Percentiles rank a stretch among this genome's conserved stretches.
Conservation (phyloP, 2,797 vertebrate species). For the Gouania willdenowi region DNA sequence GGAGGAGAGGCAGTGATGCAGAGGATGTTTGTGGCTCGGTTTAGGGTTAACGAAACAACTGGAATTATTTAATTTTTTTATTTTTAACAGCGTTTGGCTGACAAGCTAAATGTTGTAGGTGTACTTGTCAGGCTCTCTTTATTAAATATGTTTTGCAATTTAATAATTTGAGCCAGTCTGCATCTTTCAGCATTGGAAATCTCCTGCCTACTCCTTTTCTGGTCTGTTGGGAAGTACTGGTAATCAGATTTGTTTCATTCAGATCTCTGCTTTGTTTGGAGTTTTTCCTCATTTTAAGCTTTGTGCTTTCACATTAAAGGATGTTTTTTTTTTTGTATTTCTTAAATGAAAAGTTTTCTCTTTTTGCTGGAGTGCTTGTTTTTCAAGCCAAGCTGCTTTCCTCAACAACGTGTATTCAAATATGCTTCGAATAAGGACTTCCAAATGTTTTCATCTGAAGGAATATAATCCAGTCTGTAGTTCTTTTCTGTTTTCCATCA, state of each 20-base stretch:
- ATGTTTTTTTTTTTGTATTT: conserved; percentile 33
- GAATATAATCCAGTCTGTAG: conserved; percentile 28
- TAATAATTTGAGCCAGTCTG: conserved; percentile 4
- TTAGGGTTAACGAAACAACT: conserved; percentile 18
- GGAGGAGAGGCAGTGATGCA: conserved; percentile 14
- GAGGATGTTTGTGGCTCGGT: conserved; percentile 28
- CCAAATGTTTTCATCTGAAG: conserved; percentile 3
- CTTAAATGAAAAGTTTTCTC: too few relatives aligned
- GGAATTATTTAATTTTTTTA: conserved; percentile 37
- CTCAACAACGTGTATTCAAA: too few relatives aligned
- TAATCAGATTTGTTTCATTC: conserved; percentile 26
- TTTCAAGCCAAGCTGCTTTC: too few relatives aligned
- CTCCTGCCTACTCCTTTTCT: conserved; percentile 12
- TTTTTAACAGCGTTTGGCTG: too few relatives aligned
- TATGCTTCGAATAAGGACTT: conserved; percentile 13
- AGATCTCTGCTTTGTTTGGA: conserved; percentile 35
- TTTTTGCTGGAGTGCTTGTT: too few relatives aligned
- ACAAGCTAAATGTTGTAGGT: not conserved
- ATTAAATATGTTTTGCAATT: too few relatives aligned
- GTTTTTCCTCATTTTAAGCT: conserved; percentile 45
- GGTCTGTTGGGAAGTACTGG: conserved; percentile 11
- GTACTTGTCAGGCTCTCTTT: conserved; percentile 2
- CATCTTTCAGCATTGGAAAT: conserved; percentile 7
- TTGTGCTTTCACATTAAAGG: conserved; percentile 14
- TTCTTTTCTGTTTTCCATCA: conserved; percentile 7